Percentiles rank a stretch among this genome's conserved stretches.
phyloP scores from a whole-genome alignment of 2,797 vertebrate genomes.

The Potorous gilbertii region DNA sequence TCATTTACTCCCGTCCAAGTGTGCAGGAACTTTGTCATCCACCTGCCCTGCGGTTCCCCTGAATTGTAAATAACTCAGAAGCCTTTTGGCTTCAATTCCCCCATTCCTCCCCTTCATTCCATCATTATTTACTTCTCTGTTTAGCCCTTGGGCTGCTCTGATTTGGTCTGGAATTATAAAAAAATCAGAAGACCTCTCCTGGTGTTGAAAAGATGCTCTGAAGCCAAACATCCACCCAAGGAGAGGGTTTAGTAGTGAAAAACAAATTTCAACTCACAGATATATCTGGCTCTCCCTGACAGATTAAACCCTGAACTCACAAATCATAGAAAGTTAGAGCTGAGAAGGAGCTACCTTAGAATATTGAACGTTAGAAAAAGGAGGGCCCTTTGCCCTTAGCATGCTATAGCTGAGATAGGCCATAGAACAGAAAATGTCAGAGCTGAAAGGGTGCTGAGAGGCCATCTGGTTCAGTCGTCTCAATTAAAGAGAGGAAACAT shows the following conservation, averaged over 20 bases:
- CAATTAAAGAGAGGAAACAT: background rate
- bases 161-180: background rate
- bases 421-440: background rate
- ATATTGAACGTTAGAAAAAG: background rate
- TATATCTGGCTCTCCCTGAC: background rate
- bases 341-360: background rate
- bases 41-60: background rate
- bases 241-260: background rate
- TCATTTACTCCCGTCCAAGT: background rate
- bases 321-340: background rate
- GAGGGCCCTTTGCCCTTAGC: background rate
- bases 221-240: background rate
- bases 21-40: too few relatives aligned
- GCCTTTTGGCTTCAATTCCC: background rate
- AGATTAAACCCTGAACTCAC: background rate
- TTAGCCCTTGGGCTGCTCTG: background rate
- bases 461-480: background rate
- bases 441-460: background rate
- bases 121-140: background rate
- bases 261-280: background rate
- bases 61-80: background rate
- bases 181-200: background rate
- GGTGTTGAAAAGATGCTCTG: background rate
- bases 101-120: fast-evolving
- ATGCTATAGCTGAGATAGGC: background rate